A percentile compares a stretch with the other conserved stretches of the same genome.
Evolutionary conservation across 2,888 invertebrate genomes (phyloP).

Genomic region (Diaperis boleti): DNA sequence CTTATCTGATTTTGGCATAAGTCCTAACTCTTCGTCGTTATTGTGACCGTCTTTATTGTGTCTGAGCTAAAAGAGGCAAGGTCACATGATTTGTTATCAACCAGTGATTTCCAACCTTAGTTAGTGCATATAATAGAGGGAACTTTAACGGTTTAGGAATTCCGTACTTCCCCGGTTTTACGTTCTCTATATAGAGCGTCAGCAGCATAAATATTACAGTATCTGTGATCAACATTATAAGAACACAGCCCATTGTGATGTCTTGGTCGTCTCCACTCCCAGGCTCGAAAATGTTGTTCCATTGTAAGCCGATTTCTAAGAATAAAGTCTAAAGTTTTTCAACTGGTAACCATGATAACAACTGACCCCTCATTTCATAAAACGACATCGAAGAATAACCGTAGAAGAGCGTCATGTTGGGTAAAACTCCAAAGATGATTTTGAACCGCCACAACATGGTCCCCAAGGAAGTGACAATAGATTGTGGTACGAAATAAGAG

Average conservation of each 20-base stretch:
- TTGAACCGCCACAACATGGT: constrained; percentile 46
- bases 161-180: constrained; percentile 73
- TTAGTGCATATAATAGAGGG: not conserved
- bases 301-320: constrained; percentile 66
- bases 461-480: constrained; percentile 46
- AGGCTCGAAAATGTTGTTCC: constrained; percentile 65
- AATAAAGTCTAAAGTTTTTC: not conserved
- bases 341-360: not conserved
- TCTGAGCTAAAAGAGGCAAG: too few species aligned
- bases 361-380: constrained; percentile 61
- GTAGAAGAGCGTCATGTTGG: constrained; percentile 61
- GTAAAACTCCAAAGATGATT: constrained; percentile 56
- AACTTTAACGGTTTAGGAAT: constrained; percentile 66
- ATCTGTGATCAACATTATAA: constrained; percentile 68
- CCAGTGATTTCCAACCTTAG: not conserved
- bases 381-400: constrained; percentile 59
- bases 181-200: constrained; percentile 72
- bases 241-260: constrained; percentile 61
- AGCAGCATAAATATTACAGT: constrained; percentile 68
- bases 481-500: constrained; percentile 57
- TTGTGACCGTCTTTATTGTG: too few species aligned
- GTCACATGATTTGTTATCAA: not conserved
- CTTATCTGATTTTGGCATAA: too few species aligned
- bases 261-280: constrained; percentile 58
- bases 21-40: too few species aligned